Percentiles rank a stretch among this genome's conserved stretches.
Conservation (phyloP, 2,113 vertebrate species). For the Entomyzon cyanotis region DNA sequence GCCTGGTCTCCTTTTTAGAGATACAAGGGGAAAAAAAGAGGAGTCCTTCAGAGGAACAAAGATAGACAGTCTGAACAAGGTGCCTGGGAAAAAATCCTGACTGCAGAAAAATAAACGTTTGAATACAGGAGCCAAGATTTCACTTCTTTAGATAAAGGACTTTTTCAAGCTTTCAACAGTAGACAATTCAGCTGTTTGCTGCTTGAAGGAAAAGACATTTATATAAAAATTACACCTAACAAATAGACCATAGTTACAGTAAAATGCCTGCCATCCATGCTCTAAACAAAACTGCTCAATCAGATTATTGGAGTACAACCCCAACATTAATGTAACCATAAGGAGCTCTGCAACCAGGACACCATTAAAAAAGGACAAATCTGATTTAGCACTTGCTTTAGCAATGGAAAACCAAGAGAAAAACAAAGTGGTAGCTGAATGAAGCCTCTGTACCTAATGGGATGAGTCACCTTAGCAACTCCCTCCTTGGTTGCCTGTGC, state of each 20-base stretch:
- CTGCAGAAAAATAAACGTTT: background rate
- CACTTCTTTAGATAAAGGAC: background rate
- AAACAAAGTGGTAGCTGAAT: background rate
- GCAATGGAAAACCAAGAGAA: background rate
- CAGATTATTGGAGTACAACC: background rate
- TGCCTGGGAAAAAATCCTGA: background rate
- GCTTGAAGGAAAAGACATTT: background rate
- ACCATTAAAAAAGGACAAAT: background rate
- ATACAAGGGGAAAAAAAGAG: background rate
- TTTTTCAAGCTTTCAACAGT: background rate
- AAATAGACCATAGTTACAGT: background rate
- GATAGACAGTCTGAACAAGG: background rate
- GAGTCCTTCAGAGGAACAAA: background rate
- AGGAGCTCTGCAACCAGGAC: background rate
- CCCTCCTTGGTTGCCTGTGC: fast-evolving
- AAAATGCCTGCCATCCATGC: background rate
- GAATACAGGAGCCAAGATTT: background rate
- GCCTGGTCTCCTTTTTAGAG: background rate
- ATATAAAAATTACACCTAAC: background rate
- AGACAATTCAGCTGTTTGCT: background rate
- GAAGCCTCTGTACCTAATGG: background rate
- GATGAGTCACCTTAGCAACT: background rate
- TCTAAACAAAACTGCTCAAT: background rate
- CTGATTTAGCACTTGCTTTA: background rate
- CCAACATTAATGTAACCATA: background rate